Conservation (phyloP, 2,113 vertebrate species). For the Chamaetylas fuelleborni region DNA sequence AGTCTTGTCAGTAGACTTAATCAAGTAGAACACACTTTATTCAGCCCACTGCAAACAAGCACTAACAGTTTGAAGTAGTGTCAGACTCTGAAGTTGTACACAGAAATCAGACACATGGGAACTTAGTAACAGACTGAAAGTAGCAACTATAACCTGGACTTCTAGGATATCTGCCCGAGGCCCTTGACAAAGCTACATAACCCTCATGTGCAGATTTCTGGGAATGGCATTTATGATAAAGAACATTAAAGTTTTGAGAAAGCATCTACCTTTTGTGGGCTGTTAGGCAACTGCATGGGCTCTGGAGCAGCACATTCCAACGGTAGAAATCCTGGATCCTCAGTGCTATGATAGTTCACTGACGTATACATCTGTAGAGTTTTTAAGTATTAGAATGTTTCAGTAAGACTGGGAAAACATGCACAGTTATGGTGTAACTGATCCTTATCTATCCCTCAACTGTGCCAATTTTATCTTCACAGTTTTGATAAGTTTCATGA, state of each 20-base stretch:
- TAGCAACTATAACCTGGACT: neutral
- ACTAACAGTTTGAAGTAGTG: neutral
- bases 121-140: neutral
- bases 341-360: constrained; percentile 70
- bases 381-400: neutral
- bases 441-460: neutral
- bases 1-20: neutral
- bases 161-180: fast-evolving
- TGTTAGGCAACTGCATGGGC: constrained; percentile 33
- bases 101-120: neutral
- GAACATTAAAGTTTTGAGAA: neutral
- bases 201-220: fast-evolving
- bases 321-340: constrained; percentile 61
- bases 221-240: neutral
- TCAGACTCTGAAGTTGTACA: neutral
- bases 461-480: fast-evolving
- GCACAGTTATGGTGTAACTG: neutral
- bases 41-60: neutral
- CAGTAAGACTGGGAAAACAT: neutral
- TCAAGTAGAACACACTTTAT: neutral
- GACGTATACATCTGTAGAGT: constrained; percentile 64
- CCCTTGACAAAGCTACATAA: neutral
- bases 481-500: fast-evolving
- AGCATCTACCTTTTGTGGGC: constrained; percentile 70
- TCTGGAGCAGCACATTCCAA: constrained; percentile 68